Evolutionary conservation across 2,888 invertebrate genomes (phyloP).

Genomic region (Orthosia gracilis): DNA sequence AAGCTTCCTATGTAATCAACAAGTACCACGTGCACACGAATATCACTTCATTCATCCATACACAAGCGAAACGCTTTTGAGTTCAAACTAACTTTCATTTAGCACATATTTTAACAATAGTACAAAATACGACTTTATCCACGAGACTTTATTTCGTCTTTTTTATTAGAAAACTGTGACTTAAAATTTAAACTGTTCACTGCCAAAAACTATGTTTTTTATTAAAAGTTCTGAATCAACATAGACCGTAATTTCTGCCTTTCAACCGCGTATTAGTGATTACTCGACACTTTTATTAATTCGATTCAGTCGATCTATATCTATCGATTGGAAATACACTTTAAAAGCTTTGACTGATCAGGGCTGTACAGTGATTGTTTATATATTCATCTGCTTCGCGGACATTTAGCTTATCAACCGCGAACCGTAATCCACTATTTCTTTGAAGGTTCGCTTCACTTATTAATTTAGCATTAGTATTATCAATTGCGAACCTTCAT

Average conservation of each 20-base stretch:
- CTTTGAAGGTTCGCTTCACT: not conserved
- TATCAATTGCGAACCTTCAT: too few relatives aligned
- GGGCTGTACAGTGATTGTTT: not conserved
- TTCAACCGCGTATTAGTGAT: not conserved
- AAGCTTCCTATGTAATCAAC: slow-evolving; percentile 34
- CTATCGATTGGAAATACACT: not conserved
- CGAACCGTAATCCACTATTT: not conserved
- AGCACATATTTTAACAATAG: slow-evolving; percentile 48
- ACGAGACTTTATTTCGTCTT: slow-evolving; percentile 46
- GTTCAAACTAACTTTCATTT: slow-evolving; percentile 52
- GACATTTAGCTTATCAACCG: not conserved
- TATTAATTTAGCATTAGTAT: too few relatives aligned
- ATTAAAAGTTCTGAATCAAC: slow-evolving; percentile 13
- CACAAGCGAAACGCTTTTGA: slow-evolving; percentile 49
- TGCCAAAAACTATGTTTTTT: not conserved
- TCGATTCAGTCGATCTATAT: too few relatives aligned
- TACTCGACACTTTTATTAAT: not conserved
- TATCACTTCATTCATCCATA: slow-evolving; percentile 43
- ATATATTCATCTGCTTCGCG: not conserved
- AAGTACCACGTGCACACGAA: slow-evolving; percentile 37
- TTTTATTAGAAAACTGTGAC: slow-evolving; percentile 26
- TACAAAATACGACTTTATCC: slow-evolving; percentile 49
- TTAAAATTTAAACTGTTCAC: slow-evolving; percentile 26
- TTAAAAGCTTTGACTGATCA: not conserved
- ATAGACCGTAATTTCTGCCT: slow-evolving; percentile 2